Evolutionary conservation across 2,113 vertebrate genomes (phyloP).

Genomic region (Arizona elegans): DNA sequence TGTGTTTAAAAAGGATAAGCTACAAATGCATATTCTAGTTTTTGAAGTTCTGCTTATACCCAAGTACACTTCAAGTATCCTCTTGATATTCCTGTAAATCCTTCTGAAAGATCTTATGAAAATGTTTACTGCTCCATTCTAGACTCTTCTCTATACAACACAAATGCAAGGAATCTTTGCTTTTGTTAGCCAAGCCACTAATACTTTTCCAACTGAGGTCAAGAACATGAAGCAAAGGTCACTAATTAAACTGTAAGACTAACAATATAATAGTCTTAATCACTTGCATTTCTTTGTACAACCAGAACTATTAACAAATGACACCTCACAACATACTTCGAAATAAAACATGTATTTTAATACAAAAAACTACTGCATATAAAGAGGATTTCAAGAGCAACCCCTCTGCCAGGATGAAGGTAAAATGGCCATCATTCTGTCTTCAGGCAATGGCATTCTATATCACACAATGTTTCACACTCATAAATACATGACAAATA

Average conservation of each 20-base stretch:
- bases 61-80: constrained; percentile 45
- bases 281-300: constrained; percentile 63
- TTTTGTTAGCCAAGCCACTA: constrained; percentile 49
- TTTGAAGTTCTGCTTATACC: constrained; percentile 24
- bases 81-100: constrained; percentile 40
- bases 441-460: constrained; percentile 88
- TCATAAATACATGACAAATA: constrained; percentile 99
- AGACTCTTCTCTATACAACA: constrained; percentile 32
- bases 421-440: constrained; percentile 81
- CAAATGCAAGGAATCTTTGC: constrained; percentile 53
- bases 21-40: constrained; percentile 53
- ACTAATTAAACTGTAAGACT: constrained; percentile 61
- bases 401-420: constrained; percentile 68
- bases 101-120: constrained; percentile 43
- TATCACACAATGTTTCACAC: constrained; percentile 91
- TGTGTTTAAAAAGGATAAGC: constrained; percentile 53
- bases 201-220: constrained; percentile 54
- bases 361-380: constrained; percentile 70
- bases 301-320: constrained; percentile 57
- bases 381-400: constrained; percentile 74
- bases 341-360: constrained; percentile 70
- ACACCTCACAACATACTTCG: constrained; percentile 65
- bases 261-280: constrained; percentile 67
- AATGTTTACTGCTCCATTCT: constrained; percentile 44
- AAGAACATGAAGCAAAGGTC: constrained; percentile 56